Evolutionary conservation across 2,113 vertebrate species (phyloP).

Genomic region (Hyaena hyaena): DNA sequence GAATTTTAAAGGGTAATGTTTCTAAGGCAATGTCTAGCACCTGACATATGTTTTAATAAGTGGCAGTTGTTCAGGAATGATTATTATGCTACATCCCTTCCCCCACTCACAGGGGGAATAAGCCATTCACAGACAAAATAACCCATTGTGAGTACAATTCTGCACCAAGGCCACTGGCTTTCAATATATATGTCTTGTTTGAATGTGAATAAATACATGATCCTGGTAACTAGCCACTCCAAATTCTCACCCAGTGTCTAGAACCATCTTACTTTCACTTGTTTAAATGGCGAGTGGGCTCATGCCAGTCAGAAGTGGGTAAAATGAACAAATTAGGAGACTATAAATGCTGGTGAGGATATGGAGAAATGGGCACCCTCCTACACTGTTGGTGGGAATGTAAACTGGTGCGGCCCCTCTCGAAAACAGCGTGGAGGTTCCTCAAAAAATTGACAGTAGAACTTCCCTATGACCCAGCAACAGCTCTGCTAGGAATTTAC

Average conservation of each 20-base stretch:
- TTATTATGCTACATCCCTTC: neutral
- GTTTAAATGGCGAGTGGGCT: neutral
- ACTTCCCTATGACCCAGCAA: too few relatives aligned
- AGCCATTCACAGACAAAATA: neutral
- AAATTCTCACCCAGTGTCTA: neutral
- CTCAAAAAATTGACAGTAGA: too few relatives aligned
- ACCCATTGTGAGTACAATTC: neutral
- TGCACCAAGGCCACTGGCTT: neutral
- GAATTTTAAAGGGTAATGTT: neutral
- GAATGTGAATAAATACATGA: neutral
- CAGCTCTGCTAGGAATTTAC: too few relatives aligned
- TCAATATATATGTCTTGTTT: neutral
- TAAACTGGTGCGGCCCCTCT: too few relatives aligned
- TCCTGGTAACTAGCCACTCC: neutral
- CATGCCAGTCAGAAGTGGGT: too few relatives aligned
- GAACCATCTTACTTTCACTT: neutral
- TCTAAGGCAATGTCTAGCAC: too few relatives aligned
- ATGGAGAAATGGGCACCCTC: too few relatives aligned
- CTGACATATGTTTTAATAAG: neutral
- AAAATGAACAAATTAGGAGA: too few relatives aligned
- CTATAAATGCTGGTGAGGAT: too few relatives aligned
- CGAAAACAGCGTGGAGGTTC: too few relatives aligned
- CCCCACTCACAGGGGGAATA: neutral
- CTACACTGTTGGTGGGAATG: too few relatives aligned
- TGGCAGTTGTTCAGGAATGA: neutral